Evolutionary conservation across 1,140 invertebrate genomes (phyloP).

Genomic region (Pogonomyrmex barbatus): DNA sequence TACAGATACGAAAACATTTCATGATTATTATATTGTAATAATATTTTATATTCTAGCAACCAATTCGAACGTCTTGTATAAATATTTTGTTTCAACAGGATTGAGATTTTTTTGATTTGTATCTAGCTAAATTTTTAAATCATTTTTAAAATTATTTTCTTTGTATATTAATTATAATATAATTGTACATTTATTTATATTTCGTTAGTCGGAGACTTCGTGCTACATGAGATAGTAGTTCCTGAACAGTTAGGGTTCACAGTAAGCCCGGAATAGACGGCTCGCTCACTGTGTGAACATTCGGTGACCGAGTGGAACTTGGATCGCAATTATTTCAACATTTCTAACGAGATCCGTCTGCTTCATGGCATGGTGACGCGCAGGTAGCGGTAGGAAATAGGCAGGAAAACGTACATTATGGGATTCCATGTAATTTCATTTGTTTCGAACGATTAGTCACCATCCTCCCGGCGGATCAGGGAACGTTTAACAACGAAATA

Average conservation of each 20-base stretch:
- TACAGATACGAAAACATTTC: too few species aligned
- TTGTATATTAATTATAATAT: too few species aligned
- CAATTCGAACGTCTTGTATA: too few species aligned
- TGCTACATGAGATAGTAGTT: background rate
- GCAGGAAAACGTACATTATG: constrained; percentile 4
- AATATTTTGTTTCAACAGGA: too few species aligned
- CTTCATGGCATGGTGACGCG: too few species aligned
- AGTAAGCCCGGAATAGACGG: constrained; percentile 19
- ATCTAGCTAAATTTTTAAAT: too few species aligned
- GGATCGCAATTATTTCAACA: constrained; percentile 13
- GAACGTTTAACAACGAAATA: constrained; percentile 47
- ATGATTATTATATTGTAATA: too few species aligned
- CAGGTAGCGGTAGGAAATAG: background rate
- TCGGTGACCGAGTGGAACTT: background rate
- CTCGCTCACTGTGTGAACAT: constrained; percentile 33
- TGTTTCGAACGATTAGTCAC: constrained; percentile 53
- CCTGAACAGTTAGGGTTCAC: background rate
- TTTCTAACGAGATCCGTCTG: background rate
- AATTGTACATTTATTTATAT: background rate
- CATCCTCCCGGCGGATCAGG: constrained; percentile 20
- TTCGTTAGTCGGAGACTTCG: background rate
- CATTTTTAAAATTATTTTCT: too few species aligned
- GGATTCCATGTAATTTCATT: constrained; percentile 1
- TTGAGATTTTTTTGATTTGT: too few species aligned
- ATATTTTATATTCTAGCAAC: too few species aligned